Conservation (phyloP, 2,113 vertebrate species). For the Mormyrus lacerda region DNA sequence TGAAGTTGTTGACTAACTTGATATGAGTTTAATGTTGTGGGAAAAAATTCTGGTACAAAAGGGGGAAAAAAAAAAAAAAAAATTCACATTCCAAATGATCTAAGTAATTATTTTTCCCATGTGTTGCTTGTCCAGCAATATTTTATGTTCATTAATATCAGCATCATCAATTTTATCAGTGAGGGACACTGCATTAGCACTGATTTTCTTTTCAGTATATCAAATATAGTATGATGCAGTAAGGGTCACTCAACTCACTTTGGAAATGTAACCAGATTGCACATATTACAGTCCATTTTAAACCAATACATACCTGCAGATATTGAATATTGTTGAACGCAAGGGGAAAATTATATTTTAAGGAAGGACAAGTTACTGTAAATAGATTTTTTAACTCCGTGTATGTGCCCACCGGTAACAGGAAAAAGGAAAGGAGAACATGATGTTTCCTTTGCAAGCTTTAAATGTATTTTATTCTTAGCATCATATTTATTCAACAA, state of each 20-base stretch:
- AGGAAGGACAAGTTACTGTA: not conserved
- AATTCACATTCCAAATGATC: not conserved
- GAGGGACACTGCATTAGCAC: not conserved
- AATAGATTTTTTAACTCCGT: not conserved
- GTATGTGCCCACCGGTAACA: not conserved
- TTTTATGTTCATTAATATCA: not conserved
- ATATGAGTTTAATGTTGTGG: not conserved
- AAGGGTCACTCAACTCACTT: conserved; percentile 36
- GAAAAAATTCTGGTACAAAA: conserved; percentile 11
- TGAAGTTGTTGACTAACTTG: not conserved
- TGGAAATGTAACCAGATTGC: conserved; percentile 46
- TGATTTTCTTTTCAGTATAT: not conserved
- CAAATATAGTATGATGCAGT: conserved; percentile 6
- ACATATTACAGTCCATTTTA: conserved; percentile 15
- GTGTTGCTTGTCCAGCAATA: not conserved
- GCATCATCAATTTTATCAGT: not conserved
- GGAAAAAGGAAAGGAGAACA: not conserved
- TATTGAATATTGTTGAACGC: not conserved
- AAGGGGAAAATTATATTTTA: conserved; percentile 1
- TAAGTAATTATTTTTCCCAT: not conserved
- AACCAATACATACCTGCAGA: not conserved
- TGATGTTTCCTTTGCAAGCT: not conserved
- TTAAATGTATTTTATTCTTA: conserved; percentile 1
- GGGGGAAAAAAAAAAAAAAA: not conserved
- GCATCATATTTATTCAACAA: not conserved